Base-by-base conservation (phyloP, 2,797 vertebrate genomes). In the Chaunax sp. region DNA sequence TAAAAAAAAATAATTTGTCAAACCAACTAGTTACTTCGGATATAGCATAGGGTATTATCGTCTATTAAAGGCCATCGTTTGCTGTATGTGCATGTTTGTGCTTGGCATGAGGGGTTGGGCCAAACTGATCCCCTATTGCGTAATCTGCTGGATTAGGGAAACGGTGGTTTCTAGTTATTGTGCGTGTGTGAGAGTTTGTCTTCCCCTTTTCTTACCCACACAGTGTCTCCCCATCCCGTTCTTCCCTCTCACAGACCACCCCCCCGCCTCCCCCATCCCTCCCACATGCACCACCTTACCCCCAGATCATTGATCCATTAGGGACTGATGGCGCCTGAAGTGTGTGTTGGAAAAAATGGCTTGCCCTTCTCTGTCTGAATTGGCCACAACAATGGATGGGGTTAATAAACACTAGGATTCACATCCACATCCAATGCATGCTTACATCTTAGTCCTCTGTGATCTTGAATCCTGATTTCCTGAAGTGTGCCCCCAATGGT, bases 61-160 rank as follows among this genome's bases (percentile, higher is more conserved):
- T 33, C 23, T 50, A 22, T 59, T 43, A 25, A 49, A 75, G 16
- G 3, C 19, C 66, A 28, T 57, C 47, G 57, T 78, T 69, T 72
- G 33, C 53, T 72, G 61, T 38, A 61, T 87, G 67, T 84, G 38
- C 38, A 14, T 16, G 8, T 30, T 30, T 30, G 85, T 57, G 75
- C 53, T 80, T 83, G 80, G 79, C 83, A 66, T 88, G 77, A 87
- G 80, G 87, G 91, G 83, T n/a, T 88, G 86, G 85, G 86, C 81
- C 70, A 84, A 80, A 85, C 83, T 90, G 81, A 89, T 91, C 75
- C 74, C 45, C 75, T 90, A 85, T 94, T 93, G 92, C 92, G 90
- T 94, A 93, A 94, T 93, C 81, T 85, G 82, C 77, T 83, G 81
- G 85, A 67, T 78, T 84, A 80, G 89, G 89, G 93, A 87, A 84